Conservation (phyloP, 2,888 invertebrate species). For the Lepidochrysops patricia region DNA sequence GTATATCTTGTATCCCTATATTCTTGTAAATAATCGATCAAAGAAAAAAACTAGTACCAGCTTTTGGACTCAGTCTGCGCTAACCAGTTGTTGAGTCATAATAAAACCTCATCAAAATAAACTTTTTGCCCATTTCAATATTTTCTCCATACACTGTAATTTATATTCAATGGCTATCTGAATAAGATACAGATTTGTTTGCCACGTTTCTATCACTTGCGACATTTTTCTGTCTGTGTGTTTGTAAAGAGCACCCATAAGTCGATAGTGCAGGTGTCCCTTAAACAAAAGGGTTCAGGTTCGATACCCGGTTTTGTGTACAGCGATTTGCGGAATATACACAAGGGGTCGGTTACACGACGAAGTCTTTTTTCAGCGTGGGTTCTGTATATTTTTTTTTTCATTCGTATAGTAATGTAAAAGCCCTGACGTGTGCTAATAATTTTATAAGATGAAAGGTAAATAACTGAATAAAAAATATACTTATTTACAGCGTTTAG, state of each 20-base stretch:
- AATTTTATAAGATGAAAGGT: no score
- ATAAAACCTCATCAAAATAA: slow-evolving; percentile 5
- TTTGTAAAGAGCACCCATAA: slow-evolving; percentile 59
- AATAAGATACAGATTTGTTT: slow-evolving; percentile 21
- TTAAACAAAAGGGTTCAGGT: slow-evolving; percentile 59
- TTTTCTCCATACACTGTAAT: not conserved
- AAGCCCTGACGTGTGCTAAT: no score
- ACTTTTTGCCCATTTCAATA: not conserved
- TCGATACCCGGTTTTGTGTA: slow-evolving; percentile 52
- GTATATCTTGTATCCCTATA: not conserved
- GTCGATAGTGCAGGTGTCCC: slow-evolving; percentile 65
- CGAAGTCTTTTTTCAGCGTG: slow-evolving; percentile 17
- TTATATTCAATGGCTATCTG: accelerated
- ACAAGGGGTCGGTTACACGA: slow-evolving; percentile 22
- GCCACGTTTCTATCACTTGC: slow-evolving; percentile 19
- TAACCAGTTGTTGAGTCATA: not conserved
- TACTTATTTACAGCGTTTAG: no score
- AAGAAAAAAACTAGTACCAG: not conserved
- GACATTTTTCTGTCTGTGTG: slow-evolving; percentile 40
- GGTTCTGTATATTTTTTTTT: slow-evolving; percentile 18
- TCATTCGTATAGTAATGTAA: no score
- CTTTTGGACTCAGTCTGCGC: not conserved
- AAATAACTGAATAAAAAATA: no score
- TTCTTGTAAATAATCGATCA: not conserved
- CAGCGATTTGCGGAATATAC: slow-evolving; percentile 48